phyloP scores from a whole-genome alignment of 2,888 invertebrate species.

The Drosophila nigritarsus region DNA sequence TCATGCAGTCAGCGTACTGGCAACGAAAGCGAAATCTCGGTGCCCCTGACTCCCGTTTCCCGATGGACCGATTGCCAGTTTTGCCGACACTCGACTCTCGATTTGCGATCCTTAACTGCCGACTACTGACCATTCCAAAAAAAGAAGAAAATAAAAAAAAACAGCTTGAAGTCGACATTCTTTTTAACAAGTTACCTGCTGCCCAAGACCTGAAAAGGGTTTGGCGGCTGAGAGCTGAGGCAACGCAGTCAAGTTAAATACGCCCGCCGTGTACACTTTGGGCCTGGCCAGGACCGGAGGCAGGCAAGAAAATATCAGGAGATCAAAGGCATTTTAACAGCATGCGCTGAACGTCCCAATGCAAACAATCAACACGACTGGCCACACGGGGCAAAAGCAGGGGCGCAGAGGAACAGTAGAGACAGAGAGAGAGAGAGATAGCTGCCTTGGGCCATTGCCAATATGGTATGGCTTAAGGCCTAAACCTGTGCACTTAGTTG shows the following conservation, averaged over 20 bases:
- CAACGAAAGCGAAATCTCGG: slow-evolving; percentile 79
- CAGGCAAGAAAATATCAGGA: slow-evolving; percentile 75
- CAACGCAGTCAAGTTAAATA: slow-evolving; percentile 74
- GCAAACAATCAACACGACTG: slow-evolving; percentile 80
- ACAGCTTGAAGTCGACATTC: slow-evolving; percentile 75
- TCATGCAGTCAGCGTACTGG: slow-evolving; percentile 50
- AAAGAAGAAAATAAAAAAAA: slow-evolving; percentile 9
- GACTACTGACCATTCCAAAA: slow-evolving; percentile 42
- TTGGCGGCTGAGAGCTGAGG: slow-evolving; percentile 30
- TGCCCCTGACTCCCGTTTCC: slow-evolving; percentile 40
- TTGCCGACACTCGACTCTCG: slow-evolving; percentile 36
- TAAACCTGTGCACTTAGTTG: slow-evolving; percentile 76
- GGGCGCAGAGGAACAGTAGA: slow-evolving; percentile 3
- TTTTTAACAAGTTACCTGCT: slow-evolving; percentile 75
- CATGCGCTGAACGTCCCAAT: slow-evolving; percentile 71
- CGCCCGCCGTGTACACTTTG: slow-evolving; percentile 76
- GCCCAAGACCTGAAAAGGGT: slow-evolving; percentile 66
- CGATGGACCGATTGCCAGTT: slow-evolving; percentile 27
- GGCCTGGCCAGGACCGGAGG: slow-evolving; percentile 35
- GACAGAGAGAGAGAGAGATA: slow-evolving; percentile 16
- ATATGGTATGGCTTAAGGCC: slow-evolving; percentile 56
- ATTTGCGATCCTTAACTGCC: slow-evolving; percentile 48
- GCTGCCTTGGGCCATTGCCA: slow-evolving; percentile 50
- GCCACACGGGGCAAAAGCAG: slow-evolving; percentile 42
- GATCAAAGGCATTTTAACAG: slow-evolving; percentile 82